A percentile compares a stretch with the other conserved stretches of the same genome.
Evolutionary conservation across 2,113 vertebrate genomes (phyloP).

Genomic region (Barbus barbus): DNA sequence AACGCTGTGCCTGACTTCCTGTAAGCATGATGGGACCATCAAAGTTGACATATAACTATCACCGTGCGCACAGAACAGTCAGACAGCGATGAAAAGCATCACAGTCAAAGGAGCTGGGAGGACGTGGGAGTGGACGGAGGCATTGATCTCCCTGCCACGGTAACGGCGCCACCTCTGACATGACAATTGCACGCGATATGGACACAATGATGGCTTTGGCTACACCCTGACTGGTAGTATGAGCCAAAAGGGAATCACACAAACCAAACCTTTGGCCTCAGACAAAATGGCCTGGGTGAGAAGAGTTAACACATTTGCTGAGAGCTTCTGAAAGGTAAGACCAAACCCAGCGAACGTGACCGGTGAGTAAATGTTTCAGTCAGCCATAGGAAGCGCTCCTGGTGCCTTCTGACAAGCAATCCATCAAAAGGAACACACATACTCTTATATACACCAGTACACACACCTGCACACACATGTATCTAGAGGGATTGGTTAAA

Average conservation of each 20-base stretch:
- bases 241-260: conserved; percentile 31
- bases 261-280: conserved; percentile 58
- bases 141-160: conserved; percentile 34
- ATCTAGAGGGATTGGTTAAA: not conserved
- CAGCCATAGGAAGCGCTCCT: conserved; percentile 64
- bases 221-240: not conserved
- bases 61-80: conserved; percentile 26
- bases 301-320: conserved; percentile 72
- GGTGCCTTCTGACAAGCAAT: conserved; percentile 72
- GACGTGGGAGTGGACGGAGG: not conserved
- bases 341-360: conserved; percentile 69
- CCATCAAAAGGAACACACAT: conserved; percentile 74
- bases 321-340: conserved; percentile 63
- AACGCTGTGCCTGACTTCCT: conserved; percentile 34
- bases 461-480: not conserved
- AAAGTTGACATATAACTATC: conserved; percentile 47
- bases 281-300: conserved; percentile 56
- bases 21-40: conserved; percentile 50
- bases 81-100: conserved; percentile 19
- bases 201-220: conserved; percentile 2
- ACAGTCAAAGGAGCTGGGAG: not conserved
- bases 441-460: conserved; percentile 14
- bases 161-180: conserved; percentile 29
- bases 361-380: conserved; percentile 73
- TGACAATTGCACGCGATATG: conserved; percentile 20